Conservation (phyloP, 2,797 vertebrate species). For the Stomatorhinus walkeri region DNA sequence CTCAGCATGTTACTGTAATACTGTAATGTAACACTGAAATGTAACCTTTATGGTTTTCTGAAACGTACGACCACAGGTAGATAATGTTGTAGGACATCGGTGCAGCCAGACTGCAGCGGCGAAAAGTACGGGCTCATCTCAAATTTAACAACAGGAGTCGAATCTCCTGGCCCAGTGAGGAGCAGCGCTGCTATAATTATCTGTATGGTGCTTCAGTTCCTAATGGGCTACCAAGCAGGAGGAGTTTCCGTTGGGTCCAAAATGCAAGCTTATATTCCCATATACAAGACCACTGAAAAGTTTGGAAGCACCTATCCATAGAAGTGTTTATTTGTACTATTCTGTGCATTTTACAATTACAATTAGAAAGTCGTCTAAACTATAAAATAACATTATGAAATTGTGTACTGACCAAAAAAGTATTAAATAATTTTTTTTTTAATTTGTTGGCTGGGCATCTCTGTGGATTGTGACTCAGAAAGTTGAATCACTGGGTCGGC, state of each 20-base stretch:
- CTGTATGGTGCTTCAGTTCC: background rate
- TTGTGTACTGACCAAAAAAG: background rate
- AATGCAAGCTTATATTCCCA: background rate
- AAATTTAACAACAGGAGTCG: background rate
- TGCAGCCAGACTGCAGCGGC: background rate
- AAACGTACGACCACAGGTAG: background rate
- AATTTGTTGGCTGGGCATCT: background rate
- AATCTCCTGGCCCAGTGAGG: background rate
- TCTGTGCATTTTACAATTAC: background rate
- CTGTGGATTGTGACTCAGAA: background rate
- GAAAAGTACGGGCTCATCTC: background rate
- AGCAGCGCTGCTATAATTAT: background rate
- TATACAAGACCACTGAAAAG: background rate
- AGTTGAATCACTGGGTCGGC: background rate
- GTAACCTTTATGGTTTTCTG: background rate
- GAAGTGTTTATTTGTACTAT: background rate
- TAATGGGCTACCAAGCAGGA: background rate
- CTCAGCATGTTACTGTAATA: background rate
- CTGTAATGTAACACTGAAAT: background rate
- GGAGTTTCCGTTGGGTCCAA: background rate
- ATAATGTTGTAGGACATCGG: background rate
- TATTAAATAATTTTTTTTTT: too few species aligned
- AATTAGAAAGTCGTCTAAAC: background rate
- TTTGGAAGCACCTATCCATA: background rate
- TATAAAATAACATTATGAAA: background rate